Percentiles rank a stretch among this genome's conserved stretches.
Conservation (phyloP, 2,888 invertebrate genomes). For the Polyommatus icarus region DNA sequence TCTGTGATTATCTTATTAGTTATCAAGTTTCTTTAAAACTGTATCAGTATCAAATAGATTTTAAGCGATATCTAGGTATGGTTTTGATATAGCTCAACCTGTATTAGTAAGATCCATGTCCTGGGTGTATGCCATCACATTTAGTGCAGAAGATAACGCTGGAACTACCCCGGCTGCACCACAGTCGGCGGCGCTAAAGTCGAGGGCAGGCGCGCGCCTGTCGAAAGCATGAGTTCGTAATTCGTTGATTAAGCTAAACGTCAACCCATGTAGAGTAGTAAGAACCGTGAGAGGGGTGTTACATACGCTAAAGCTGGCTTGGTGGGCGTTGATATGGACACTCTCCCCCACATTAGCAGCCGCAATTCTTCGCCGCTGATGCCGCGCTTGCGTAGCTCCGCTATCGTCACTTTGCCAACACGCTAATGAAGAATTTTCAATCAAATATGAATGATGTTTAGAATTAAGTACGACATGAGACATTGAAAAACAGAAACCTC, state of each 20-base stretch:
- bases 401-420: conserved; percentile 93
- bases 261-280: not conserved
- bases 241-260: not conserved
- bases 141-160: conserved; percentile 87
- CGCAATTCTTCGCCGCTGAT: conserved; percentile 93
- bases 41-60: not conserved
- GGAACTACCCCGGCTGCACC: conserved; percentile 64
- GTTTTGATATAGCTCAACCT: conserved; percentile 43
- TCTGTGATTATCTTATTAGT: not conserved
- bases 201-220: conserved; percentile 63
- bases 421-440: conserved; percentile 76
- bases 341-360: conserved; percentile 94
- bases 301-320: conserved; percentile 78
- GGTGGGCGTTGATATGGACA: conserved; percentile 92
- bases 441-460: not conserved
- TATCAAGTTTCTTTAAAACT: not conserved
- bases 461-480: not conserved
- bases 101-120: conserved; percentile 81
- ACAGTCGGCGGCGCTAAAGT: conserved; percentile 57
- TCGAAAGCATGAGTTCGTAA: conserved; percentile 23
- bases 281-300: not conserved
- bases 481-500: no score
- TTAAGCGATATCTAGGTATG: not conserved
- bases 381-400: conserved; percentile 88
- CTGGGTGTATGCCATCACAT: conserved; percentile 91